Evolutionary conservation across 2,888 invertebrate species (phyloP).

Genomic region (Pollenia labialis): DNA sequence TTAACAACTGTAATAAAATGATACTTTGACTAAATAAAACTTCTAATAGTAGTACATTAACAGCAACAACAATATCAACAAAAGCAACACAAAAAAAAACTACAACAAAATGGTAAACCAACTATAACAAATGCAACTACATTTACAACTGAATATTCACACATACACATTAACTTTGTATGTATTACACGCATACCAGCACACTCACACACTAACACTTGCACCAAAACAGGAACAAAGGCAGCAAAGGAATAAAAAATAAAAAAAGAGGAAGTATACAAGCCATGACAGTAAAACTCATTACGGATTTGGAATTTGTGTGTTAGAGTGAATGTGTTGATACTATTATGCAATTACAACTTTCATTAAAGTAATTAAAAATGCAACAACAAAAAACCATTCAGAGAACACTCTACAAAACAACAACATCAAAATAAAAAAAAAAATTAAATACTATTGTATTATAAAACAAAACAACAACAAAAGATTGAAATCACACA

Average conservation of each 20-base stretch:
- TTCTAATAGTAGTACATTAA: constrained; percentile 59
- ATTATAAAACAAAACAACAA: constrained; percentile 60
- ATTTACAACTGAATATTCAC: constrained; percentile 41
- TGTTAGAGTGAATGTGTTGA: constrained; percentile 48
- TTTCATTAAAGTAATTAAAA: constrained; percentile 84
- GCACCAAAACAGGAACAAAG: constrained; percentile 34
- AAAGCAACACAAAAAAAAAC: constrained; percentile 5
- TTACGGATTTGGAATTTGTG: constrained; percentile 64
- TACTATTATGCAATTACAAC: constrained; percentile 81
- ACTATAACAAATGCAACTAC: constrained; percentile 57
- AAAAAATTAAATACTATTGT: constrained; percentile 37
- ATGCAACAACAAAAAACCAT: constrained; percentile 79
- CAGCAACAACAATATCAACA: constrained; percentile 44
- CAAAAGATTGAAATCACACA: constrained; percentile 54
- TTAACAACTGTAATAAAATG: constrained; percentile 59
- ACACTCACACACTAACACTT: neutral
- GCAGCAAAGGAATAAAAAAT: constrained; percentile 12
- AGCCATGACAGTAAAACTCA: constrained; percentile 67
- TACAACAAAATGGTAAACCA: constrained; percentile 57
- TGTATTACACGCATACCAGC: constrained; percentile 16
- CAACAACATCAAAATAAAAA: constrained; percentile 27
- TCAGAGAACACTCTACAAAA: constrained; percentile 44
- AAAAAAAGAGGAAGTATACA: constrained; percentile 45
- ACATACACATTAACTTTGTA: constrained; percentile 43
- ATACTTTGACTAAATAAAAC: constrained; percentile 66